Evolutionary conservation across 2,888 invertebrate species (phyloP), one percentile per base, ranked within the genome.

Genomic region (Rhamphomyia laevipes): DNA sequence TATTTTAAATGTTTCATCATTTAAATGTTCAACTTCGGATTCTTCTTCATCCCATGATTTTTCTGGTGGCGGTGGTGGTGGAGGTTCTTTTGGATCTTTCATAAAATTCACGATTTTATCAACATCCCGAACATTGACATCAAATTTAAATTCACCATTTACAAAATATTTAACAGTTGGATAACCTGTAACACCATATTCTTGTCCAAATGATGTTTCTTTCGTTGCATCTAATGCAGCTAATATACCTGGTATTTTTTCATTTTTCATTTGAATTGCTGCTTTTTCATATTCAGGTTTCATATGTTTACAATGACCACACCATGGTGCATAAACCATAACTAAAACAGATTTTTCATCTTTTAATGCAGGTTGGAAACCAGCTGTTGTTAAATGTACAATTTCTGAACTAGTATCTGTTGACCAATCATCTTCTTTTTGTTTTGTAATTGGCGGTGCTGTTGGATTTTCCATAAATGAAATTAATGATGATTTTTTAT

Each of bases 321-420:
- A 92, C 92, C 91, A 63, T 0, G 92, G 92, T 0, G 92, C 92
- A 70, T 92, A 92, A 68, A 93, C 92, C 77, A 91, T 90, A 1
- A 93, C 84, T 31, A 93, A 66, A 0, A 85, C 85, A 5, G 88
- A 83, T 4, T 81, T 76, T 48, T 84, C 80, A 49, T 78, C 79
- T 57, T 81, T 73, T 4, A 84, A 65, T 1, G 77, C 73, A 1
- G 73, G 73, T 49, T 82, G 81, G 58, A 84, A 84, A 55, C 74
- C 81, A 12, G 74, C 74, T 60, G 83, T 76, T 11, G 82, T 83
- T 46, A 93, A 72, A 72, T 91, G 91, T 1, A 83, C 78, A 3
- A 93, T 86, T 61, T 90, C 86, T 6, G 80, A 80, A 46, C 80
- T 78, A 9, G 78, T 74, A 49, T 85, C 82, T 0, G 86, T 77